A percentile compares a stretch with the other conserved stretches of the same genome.
Conservation (phyloP, 2,113 vertebrate species). For the Pachyramphus minor region DNA sequence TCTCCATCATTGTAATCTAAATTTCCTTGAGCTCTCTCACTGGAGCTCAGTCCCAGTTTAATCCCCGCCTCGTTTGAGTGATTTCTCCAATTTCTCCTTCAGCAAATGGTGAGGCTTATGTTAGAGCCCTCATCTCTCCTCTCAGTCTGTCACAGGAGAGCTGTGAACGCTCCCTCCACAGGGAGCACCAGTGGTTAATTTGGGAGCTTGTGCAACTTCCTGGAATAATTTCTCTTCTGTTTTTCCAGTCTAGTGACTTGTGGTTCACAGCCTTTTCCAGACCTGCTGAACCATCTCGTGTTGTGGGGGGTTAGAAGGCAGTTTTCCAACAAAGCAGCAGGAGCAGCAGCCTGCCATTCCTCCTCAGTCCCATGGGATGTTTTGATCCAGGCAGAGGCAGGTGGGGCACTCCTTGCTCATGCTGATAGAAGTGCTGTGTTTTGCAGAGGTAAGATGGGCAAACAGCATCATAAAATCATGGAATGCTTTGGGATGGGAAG, state of each 20-base stretch:
- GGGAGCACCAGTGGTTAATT: background rate
- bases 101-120: background rate
- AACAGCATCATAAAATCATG: background rate
- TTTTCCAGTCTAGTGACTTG: background rate
- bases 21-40: constrained; percentile 21
- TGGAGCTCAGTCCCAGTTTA: background rate
- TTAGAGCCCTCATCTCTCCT: background rate
- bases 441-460: background rate
- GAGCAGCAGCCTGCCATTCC: background rate
- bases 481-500: background rate
- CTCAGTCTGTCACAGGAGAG: background rate
- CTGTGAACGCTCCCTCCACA: accelerated
- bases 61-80: background rate
- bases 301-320: background rate
- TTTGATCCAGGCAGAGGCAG: accelerated
- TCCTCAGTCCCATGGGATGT: background rate
- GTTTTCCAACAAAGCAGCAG: background rate
- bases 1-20: constrained; percentile 25
- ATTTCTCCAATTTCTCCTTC: constrained; percentile 19
- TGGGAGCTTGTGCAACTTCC: background rate
- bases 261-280: background rate
- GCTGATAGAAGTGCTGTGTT: background rate
- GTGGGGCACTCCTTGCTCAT: background rate
- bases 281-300: accelerated
- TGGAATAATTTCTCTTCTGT: background rate